Conservation (phyloP, 2,113 vertebrate genomes). For the Eulemur rufifrons region DNA sequence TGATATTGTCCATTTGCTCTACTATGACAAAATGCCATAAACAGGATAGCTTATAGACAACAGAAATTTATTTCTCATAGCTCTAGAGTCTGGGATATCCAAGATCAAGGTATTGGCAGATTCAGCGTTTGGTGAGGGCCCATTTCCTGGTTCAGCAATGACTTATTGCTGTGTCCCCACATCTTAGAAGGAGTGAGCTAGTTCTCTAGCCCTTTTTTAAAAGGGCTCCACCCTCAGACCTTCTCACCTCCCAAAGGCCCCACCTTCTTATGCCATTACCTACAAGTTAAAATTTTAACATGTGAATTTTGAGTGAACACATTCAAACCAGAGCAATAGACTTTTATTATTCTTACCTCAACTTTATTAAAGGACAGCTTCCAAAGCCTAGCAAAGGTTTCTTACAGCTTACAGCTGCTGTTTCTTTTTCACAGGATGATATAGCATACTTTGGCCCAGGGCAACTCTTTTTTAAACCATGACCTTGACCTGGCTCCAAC, state of each 20-base stretch:
- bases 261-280: background rate
- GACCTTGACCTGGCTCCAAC: background rate
- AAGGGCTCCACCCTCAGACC: background rate
- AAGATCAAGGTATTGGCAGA: background rate
- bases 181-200: background rate
- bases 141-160: background rate
- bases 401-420: background rate
- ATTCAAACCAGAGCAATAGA: background rate
- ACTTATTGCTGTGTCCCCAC: background rate
- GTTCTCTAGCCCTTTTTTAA: background rate
- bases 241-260: background rate
- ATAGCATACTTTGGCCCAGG: background rate
- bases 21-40: background rate
- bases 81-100: too few species aligned
- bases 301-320: background rate
- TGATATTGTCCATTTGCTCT: background rate
- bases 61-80: background rate
- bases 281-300: background rate
- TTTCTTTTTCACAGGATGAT: background rate
- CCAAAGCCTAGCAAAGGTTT: background rate
- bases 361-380: background rate
- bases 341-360: background rate
- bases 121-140: background rate
- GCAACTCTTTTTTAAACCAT: background rate
- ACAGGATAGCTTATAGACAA: background rate